These are phyloP conservation scores for Bemisia tabaci DNA, from an alignment of 1,140 invertebrate genomes.

Conservation along the genomic window DNA sequence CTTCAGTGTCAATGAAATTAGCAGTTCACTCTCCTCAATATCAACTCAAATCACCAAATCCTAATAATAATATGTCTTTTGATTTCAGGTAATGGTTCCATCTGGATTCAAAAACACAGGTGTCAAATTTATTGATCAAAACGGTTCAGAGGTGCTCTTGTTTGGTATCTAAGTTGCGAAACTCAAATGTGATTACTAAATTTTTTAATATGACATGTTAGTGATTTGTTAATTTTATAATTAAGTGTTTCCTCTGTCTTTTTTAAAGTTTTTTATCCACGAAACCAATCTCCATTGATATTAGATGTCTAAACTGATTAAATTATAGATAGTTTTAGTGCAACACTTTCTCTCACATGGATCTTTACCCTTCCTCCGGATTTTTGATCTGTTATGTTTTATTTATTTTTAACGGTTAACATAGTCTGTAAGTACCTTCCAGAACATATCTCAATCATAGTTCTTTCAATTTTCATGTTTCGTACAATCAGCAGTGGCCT, in stretches of 20 bases:
- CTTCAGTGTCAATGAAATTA: too few relatives aligned
- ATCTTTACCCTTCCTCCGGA: background rate
- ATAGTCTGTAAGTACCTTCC: background rate
- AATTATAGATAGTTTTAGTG: background rate
- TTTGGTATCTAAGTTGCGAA: slow-evolving; percentile 3
- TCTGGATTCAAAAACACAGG: slow-evolving; percentile 5
- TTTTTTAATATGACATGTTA: background rate
- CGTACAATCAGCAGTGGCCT: background rate
- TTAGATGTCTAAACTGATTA: background rate
- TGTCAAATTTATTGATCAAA: slow-evolving; percentile 10
- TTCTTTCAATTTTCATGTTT: background rate
- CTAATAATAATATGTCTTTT: background rate
- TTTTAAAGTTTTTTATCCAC: background rate
- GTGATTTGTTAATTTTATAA: background rate
- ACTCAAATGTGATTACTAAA: background rate
- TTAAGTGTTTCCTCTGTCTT: background rate
- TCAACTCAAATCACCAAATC: too few relatives aligned
- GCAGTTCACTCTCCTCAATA: too few relatives aligned
- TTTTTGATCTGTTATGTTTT: background rate
- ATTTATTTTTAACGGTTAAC: background rate
- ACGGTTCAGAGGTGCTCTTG: slow-evolving; percentile 7
- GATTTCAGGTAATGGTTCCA: slow-evolving; percentile 7
- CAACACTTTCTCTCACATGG: background rate
- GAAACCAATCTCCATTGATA: background rate
- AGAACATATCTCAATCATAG: background rate